A percentile compares a stretch with the other conserved stretches of the same genome.
Evolutionary conservation across 2,113 vertebrate species (phyloP).

Genomic region (Motacilla tschutschensis): DNA sequence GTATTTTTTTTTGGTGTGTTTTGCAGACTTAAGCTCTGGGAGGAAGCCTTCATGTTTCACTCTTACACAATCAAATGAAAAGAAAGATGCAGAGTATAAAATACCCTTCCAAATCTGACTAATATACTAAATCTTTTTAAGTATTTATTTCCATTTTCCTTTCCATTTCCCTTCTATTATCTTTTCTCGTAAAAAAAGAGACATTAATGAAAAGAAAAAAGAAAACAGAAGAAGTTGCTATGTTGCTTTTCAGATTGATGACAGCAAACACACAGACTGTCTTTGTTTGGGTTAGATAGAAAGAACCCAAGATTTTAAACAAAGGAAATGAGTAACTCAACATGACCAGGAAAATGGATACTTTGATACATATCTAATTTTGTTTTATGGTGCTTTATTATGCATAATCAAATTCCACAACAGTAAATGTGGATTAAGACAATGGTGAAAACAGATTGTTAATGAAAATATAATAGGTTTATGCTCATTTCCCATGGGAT

Average conservation of each 20-base stretch:
- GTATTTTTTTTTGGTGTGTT: neutral
- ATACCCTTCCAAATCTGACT: neutral
- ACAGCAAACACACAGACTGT: neutral
- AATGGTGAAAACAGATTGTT: constrained; percentile 67
- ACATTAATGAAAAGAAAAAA: neutral
- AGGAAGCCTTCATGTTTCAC: neutral
- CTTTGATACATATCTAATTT: constrained; percentile 52
- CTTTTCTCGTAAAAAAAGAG: neutral
- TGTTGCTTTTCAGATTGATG: constrained; percentile 2
- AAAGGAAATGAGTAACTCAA: constrained; percentile 45
- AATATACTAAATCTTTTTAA: neutral
- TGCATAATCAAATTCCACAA: constrained; percentile 55
- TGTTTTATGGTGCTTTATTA: constrained; percentile 56
- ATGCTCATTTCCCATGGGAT: constrained; percentile 54
- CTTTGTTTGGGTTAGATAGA: constrained; percentile 21
- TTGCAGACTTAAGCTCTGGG: neutral
- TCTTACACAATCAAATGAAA: neutral
- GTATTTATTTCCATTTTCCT: neutral
- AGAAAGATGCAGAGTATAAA: neutral
- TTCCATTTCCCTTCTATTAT: neutral
- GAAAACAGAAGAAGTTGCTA: neutral
- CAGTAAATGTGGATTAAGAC: constrained; percentile 61
- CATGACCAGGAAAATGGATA: constrained; percentile 42
- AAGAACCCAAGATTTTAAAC: constrained; percentile 36
- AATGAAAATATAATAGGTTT: constrained; percentile 67